Percentiles rank a stretch among this genome's conserved stretches.
Conservation (phyloP, 2,888 invertebrate genomes). For the Stenchaetothrips biformis region DNA sequence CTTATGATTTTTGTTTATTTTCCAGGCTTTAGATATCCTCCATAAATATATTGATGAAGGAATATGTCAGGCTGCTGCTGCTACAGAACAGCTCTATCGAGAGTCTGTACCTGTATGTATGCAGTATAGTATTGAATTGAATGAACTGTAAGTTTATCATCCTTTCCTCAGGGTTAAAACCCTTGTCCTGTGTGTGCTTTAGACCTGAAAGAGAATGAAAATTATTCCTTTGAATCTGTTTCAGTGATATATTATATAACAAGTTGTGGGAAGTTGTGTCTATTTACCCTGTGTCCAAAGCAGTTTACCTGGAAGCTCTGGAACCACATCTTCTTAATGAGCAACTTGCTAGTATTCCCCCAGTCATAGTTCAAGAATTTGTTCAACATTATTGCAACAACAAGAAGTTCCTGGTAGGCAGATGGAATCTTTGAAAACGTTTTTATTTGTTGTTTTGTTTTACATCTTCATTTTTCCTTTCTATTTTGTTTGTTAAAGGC, state of each 20-base stretch:
- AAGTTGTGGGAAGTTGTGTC: conserved; percentile 59
- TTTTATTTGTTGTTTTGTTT: conserved; percentile 25
- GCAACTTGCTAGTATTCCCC: conserved; percentile 57
- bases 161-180: conserved; percentile 13
- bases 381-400: conserved; percentile 61
- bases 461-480: conserved; percentile 10
- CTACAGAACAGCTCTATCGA: conserved; percentile 37
- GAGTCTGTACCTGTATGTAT: conserved; percentile 49
- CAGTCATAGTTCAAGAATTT: conserved; percentile 66
- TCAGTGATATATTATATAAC: conserved; percentile 56
- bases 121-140: conserved; percentile 49
- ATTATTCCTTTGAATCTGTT: conserved; percentile 43
- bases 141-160: conserved; percentile 50
- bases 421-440: conserved; percentile 27
- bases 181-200: not conserved
- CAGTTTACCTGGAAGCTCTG: conserved; percentile 62
- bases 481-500: conserved; percentile 46
- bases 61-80: conserved; percentile 36
- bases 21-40: conserved; percentile 43
- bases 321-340: conserved; percentile 66
- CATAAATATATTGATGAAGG: conserved; percentile 43
- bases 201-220: not conserved
- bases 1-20: conserved; percentile 29
- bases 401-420: conserved; percentile 50
- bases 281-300: conserved; percentile 50